Evolutionary conservation across 2,888 invertebrate species (phyloP), one percentile per base, ranked within the genome.

Genomic region (Amphipoea oculea): DNA sequence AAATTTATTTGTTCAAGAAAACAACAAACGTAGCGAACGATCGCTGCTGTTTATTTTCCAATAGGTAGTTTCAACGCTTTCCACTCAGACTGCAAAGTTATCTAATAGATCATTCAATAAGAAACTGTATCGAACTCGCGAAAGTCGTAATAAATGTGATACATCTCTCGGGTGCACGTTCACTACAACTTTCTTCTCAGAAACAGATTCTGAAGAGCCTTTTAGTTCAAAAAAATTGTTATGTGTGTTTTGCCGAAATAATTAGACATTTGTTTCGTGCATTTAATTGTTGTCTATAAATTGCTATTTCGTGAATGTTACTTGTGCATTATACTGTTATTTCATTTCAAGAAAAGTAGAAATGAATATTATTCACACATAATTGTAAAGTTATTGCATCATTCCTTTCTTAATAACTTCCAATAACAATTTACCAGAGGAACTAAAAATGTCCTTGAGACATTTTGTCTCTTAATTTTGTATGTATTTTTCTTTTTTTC

Each of bases 51-150:
- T 69, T 82, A 70, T 85, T 83, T n/a, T 60, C 63, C 67, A 67
- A 72, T 85, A 76, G 36, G n/a, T 71, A 68, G 70, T 83, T 72
- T 62, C 76, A 76, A 68, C 73, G 72, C 74, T 73, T 74, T 62
- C 48, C 36, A 57, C 71, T 73, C 23, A 63, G 57, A 70, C 67
- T 67, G 63, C 60, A 2, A 81, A 74, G 51, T 83, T 81, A 69
- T 54, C 76, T 48, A 68, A 86, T 86, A 83, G 84, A 85, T 83
- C 80, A 91, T 92, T 48, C 78, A 78, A 78, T 84, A 70, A 78
- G 75, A 82, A 82, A 78, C 85, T 91, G 86, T 48, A 92, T 93
- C 60, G 74, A 71, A 80, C n/a, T 80, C 29, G 45, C 36, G 76
- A 86, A 73, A 73, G 63, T 45, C 63, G 48, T 83, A 74, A 77